Conservation (phyloP, 1,140 invertebrate species). For the Augochlora pura region DNA sequence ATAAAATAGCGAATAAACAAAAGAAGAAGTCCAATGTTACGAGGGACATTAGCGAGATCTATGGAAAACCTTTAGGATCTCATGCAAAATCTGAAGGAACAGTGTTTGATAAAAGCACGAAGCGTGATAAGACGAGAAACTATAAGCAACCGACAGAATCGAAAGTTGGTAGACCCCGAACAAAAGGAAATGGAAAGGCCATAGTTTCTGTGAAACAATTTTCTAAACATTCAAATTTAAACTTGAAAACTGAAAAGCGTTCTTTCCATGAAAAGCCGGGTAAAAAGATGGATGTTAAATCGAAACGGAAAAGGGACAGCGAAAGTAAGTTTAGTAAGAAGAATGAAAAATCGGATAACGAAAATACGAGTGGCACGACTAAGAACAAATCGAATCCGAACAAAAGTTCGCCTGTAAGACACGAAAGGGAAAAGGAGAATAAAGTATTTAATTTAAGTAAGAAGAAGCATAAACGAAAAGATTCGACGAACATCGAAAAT, state of each 20-base stretch:
- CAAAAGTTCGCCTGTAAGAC: too few species aligned
- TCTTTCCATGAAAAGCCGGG: too few species aligned
- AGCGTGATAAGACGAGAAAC: not conserved
- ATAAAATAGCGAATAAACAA: not conserved
- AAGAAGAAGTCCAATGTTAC: not conserved
- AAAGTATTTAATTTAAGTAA: not conserved
- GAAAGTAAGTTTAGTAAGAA: too few species aligned
- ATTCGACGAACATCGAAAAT: not conserved
- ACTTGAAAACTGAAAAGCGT: not conserved
- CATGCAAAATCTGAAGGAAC: too few species aligned
- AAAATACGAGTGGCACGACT: not conserved
- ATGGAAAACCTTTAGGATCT: not conserved
- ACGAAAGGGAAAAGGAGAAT: not conserved
- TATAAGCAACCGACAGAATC: not conserved
- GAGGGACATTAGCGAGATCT: not conserved
- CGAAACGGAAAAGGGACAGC: not conserved
- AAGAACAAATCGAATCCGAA: not conserved
- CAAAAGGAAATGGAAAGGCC: not conserved
- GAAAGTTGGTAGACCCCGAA: not conserved
- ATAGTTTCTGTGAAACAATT: too few species aligned
- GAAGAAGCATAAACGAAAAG: slow-evolving; percentile 5
- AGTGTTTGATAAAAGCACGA: not conserved
- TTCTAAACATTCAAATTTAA: not conserved
- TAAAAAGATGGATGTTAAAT: not conserved
- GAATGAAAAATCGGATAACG: too few species aligned